A percentile compares a stretch with the other conserved stretches of the same genome.
Conservation (phyloP, 1,140 invertebrate species). For the Drosophila jambulina region DNA sequence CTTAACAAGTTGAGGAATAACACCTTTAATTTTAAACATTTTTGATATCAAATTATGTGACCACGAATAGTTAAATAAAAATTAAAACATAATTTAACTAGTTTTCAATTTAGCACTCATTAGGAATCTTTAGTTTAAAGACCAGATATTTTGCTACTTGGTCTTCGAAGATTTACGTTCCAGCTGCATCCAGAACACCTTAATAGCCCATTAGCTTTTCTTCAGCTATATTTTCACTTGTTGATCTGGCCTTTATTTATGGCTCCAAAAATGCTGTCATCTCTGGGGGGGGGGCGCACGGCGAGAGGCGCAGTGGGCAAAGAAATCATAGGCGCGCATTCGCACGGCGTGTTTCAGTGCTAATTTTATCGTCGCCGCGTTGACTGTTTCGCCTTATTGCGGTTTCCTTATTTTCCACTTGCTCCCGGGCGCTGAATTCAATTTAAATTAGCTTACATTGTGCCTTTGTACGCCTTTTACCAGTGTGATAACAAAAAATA, state of each 20-base stretch:
- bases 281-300: conserved; percentile 21
- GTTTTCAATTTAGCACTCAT: too few relatives aligned
- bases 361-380: conserved; percentile 80
- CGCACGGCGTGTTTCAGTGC: conserved; percentile 69
- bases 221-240: neutral
- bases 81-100: too few relatives aligned
- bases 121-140: too few relatives aligned
- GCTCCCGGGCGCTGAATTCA: conserved; percentile 54
- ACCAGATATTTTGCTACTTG: too few relatives aligned
- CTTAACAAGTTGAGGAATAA: too few relatives aligned
- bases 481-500: conserved; percentile 38
- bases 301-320: conserved; percentile 19
- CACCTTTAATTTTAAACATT: too few relatives aligned
- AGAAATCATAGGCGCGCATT: conserved; percentile 75
- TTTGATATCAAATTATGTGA: too few relatives aligned
- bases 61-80: too few relatives aligned
- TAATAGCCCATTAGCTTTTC: too few relatives aligned
- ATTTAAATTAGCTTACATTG: conserved; percentile 73
- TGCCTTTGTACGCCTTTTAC: conserved; percentile 62
- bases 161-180: too few relatives aligned
- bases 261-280: neutral
- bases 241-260: neutral
- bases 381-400: conserved; percentile 72
- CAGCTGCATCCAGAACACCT: too few relatives aligned
- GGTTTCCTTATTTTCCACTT: conserved; percentile 63